These are phyloP conservation scores for Bombus consobrinus DNA, from an alignment of 1,140 invertebrate species.

Conservation along the genomic window DNA sequence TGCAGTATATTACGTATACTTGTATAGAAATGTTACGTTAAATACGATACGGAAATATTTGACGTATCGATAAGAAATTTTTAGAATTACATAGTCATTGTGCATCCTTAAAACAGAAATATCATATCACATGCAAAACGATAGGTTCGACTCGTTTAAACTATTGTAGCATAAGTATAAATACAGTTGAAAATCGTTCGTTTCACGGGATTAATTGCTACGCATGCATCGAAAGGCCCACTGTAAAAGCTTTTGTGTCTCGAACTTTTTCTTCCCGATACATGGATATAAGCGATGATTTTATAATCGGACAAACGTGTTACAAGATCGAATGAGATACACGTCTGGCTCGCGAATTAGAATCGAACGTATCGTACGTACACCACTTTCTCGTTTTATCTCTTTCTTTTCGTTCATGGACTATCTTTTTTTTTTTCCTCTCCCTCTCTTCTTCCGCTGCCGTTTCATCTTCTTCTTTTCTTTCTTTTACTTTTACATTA, in stretches of 20 bases:
- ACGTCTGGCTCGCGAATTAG: neutral
- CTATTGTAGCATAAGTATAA: slow-evolving; percentile 41
- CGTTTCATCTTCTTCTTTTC: neutral
- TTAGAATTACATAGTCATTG: slow-evolving; percentile 83
- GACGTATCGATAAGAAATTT: slow-evolving; percentile 69
- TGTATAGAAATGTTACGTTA: slow-evolving; percentile 18
- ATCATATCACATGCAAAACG: slow-evolving; percentile 79
- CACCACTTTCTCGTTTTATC: neutral
- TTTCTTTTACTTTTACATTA: neutral
- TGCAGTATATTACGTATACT: slow-evolving; percentile 9
- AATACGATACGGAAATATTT: slow-evolving; percentile 38
- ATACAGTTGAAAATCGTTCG: slow-evolving; percentile 35
- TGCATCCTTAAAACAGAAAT: slow-evolving; percentile 82
- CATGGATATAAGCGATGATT: neutral
- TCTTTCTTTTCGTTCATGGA: neutral
- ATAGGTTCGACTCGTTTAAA: slow-evolving; percentile 60
- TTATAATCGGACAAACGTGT: neutral
- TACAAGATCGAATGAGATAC: neutral
- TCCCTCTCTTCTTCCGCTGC: neutral
- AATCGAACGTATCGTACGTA: neutral
- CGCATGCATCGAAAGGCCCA: slow-evolving; percentile 65
- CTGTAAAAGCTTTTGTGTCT: slow-evolving; percentile 59
- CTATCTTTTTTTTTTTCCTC: no score
- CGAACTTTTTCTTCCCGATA: slow-evolving; percentile 17
- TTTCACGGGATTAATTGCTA: slow-evolving; percentile 45